These are phyloP conservation scores for Brachionichthys hirsutus DNA, from an alignment of 2,113 vertebrate species.

Conservation along the genomic window DNA sequence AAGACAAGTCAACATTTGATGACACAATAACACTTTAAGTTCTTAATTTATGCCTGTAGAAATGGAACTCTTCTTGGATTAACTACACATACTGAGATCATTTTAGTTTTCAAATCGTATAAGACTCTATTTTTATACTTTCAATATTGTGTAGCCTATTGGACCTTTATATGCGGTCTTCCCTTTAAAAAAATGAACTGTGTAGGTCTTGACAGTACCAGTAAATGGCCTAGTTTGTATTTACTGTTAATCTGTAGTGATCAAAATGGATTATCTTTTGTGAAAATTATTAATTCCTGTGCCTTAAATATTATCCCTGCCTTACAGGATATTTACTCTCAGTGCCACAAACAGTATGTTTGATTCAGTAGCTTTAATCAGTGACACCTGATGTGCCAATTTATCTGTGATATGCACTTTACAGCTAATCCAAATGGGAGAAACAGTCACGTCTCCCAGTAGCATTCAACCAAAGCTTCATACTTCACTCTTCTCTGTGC, in stretches of 20 bases:
- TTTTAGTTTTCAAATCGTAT: constrained; percentile 57
- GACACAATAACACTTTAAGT: constrained; percentile 68
- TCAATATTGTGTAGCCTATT: constrained; percentile 47
- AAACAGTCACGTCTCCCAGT: constrained; percentile 67
- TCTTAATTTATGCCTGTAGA: constrained; percentile 69
- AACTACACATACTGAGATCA: constrained; percentile 58
- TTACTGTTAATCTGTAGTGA: constrained; percentile 41
- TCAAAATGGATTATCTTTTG: constrained; percentile 50
- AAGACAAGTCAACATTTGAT: constrained; percentile 46
- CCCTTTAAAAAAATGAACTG: constrained; percentile 50
- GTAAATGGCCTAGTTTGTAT: constrained; percentile 31
- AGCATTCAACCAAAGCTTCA: constrained; percentile 83
- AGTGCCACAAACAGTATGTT: constrained; percentile 66
- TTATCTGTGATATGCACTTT: constrained; percentile 82
- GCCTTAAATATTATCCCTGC: constrained; percentile 59
- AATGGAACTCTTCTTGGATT: constrained; percentile 50
- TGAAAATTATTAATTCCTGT: constrained; percentile 45
- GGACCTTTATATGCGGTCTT: constrained; percentile 67
- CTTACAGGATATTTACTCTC: constrained; percentile 35
- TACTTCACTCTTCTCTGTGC: constrained; percentile 55
- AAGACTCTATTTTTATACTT: constrained; percentile 68
- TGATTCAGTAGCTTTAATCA: constrained; percentile 73
- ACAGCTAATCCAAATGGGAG: constrained; percentile 72
- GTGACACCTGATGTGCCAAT: constrained; percentile 72
- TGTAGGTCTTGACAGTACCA: constrained; percentile 52